These are phyloP conservation scores for Cyaniris semiargus DNA, from an alignment of 2,888 invertebrate genomes.

Conservation along the genomic window DNA sequence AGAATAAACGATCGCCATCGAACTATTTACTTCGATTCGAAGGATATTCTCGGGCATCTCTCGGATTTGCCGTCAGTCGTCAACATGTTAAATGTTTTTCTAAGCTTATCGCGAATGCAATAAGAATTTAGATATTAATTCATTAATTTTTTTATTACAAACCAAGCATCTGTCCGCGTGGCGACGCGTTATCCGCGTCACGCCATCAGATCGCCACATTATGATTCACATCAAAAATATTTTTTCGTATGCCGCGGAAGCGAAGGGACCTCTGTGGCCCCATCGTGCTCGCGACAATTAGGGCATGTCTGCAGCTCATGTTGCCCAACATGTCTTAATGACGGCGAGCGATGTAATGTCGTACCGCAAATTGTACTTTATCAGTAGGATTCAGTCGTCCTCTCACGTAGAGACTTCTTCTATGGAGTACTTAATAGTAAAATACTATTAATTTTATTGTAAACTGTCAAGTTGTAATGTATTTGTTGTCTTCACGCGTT, in stretches of 20 bases:
- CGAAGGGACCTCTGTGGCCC: background rate
- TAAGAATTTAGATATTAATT: background rate
- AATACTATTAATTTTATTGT: too few relatives aligned
- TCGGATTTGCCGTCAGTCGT: background rate
- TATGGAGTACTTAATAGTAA: too few relatives aligned
- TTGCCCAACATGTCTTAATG: conserved; percentile 14
- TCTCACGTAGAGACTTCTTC: background rate
- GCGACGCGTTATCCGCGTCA: background rate
- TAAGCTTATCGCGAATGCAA: background rate
- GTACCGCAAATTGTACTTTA: background rate
- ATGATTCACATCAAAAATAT: conserved; percentile 4
- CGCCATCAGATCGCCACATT: background rate
- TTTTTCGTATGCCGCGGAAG: background rate
- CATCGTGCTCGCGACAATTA: conserved; percentile 9
- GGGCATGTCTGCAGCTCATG: conserved; percentile 11
- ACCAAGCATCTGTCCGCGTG: background rate
- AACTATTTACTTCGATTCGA: background rate
- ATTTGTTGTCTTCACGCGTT: too few relatives aligned
- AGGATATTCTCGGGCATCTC: background rate
- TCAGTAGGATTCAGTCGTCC: background rate
- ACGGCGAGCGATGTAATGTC: background rate
- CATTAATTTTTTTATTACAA: background rate
- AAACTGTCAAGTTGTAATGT: too few relatives aligned
- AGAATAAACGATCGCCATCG: conserved; percentile 1
- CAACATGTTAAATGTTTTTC: background rate